phyloP scores from a whole-genome alignment of 2,797 vertebrate species.

The Moxostoma hubbsi region DNA sequence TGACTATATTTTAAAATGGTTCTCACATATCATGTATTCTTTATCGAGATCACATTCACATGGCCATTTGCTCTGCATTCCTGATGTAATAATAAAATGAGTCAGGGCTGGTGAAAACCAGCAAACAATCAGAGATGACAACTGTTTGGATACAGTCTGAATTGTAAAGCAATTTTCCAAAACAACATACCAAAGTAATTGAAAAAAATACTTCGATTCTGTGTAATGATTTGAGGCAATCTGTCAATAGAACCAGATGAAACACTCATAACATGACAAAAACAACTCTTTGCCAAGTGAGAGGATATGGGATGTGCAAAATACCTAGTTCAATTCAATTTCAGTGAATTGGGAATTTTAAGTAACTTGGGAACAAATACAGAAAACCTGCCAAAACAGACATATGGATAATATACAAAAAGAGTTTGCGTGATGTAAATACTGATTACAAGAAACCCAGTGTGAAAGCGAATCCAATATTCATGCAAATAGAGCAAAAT shows the following conservation, averaged over 20 bases:
- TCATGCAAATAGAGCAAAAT: too few relatives aligned
- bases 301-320: not conserved
- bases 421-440: not conserved
- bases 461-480: not conserved
- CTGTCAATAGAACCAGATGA: not conserved
- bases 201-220: not conserved
- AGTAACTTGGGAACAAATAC: not conserved
- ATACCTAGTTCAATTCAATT: not conserved
- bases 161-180: not conserved
- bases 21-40: not conserved
- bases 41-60: not conserved
- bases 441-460: not conserved
- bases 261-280: not conserved
- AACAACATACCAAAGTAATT: not conserved
- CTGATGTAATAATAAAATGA: not conserved
- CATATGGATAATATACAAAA: not conserved
- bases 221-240: not conserved
- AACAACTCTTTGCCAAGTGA: not conserved
- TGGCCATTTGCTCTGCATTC: not conserved
- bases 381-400: not conserved
- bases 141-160: not conserved
- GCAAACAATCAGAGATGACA: not conserved
- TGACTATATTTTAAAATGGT: not conserved
- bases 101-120: not conserved
- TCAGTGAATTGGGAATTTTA: not conserved